Evolutionary conservation across 1,140 invertebrate species (phyloP).

Genomic region (Chlorops oryzae): DNA sequence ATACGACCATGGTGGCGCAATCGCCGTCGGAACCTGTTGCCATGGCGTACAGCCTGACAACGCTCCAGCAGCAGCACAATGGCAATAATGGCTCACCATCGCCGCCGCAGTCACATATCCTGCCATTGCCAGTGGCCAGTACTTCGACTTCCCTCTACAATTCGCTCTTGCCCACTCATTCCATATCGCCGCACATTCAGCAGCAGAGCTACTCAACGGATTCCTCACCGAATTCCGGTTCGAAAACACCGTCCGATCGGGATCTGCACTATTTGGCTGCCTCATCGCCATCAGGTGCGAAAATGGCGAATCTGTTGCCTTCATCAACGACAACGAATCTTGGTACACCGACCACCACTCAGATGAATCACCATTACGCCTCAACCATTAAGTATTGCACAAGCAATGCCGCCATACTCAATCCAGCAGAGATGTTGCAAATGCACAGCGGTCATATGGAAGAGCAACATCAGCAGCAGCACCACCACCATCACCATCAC

Average conservation of each 20-base stretch:
- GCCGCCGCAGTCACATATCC: too few species aligned
- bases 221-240: slow-evolving; percentile 33
- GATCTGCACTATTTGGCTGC: slow-evolving; percentile 27
- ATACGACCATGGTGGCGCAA: slow-evolving; percentile 21
- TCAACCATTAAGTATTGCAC: slow-evolving; percentile 45
- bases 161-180: too few species aligned
- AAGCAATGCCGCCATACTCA: slow-evolving; percentile 36
- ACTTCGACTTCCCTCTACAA: too few species aligned
- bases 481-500: slow-evolving; percentile 11
- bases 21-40: slow-evolving; percentile 6
- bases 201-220: slow-evolving; percentile 14
- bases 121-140: too few species aligned
- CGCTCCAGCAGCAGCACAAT: slow-evolving; percentile 11
- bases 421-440: slow-evolving; percentile 17
- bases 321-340: too few species aligned
- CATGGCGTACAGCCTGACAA: slow-evolving; percentile 13
- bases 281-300: slow-evolving; percentile 6
- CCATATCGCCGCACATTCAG: slow-evolving; percentile 27
- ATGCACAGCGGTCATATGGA: slow-evolving; percentile 30
- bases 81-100: too few species aligned
- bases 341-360: background rate
- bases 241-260: slow-evolving; percentile 29
- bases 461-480: slow-evolving; percentile 26
- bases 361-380: slow-evolving; percentile 32
- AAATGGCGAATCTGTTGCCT: slow-evolving; percentile 25